These are phyloP conservation scores for Chloropsis hardwickii DNA, from an alignment of 2,113 vertebrate species.

Conservation along the genomic window DNA sequence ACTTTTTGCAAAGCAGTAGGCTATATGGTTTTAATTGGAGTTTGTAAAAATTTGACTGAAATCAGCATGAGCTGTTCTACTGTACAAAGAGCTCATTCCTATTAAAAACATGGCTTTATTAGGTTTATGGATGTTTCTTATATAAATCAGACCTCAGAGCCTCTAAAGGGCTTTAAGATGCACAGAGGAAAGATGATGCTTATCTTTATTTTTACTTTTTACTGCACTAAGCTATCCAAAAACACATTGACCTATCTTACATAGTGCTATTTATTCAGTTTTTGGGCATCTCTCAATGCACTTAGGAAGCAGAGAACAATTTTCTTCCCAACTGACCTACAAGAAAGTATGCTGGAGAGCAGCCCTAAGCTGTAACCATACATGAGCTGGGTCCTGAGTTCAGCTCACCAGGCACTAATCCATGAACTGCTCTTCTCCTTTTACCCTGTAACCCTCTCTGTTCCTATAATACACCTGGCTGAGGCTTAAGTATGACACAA, in stretches of 20 bases:
- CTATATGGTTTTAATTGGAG: not conserved
- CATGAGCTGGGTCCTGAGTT: not conserved
- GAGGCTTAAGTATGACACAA: not conserved
- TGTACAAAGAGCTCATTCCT: not conserved
- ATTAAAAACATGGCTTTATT: not conserved
- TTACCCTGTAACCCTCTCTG: not conserved
- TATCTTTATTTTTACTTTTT: not conserved
- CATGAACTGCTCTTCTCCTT: not conserved
- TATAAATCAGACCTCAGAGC: not conserved
- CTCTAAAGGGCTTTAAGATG: not conserved
- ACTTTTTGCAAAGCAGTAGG: not conserved
- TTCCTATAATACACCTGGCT: not conserved
- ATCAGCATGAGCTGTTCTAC: not conserved
- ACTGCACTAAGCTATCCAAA: not conserved
- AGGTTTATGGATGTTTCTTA: not conserved
- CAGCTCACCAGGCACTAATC: not conserved
- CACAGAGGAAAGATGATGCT: not conserved
- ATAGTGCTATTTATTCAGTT: not conserved
- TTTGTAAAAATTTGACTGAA: not conserved
- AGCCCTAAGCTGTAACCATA: not conserved
- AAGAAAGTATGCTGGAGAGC: not conserved
- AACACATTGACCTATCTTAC: not conserved
- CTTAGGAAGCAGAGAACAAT: not conserved
- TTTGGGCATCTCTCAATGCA: not conserved
- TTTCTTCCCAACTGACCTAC: not conserved